Conservation (phyloP, 2,113 vertebrate genomes). For the Erpornis zantholeuca region DNA sequence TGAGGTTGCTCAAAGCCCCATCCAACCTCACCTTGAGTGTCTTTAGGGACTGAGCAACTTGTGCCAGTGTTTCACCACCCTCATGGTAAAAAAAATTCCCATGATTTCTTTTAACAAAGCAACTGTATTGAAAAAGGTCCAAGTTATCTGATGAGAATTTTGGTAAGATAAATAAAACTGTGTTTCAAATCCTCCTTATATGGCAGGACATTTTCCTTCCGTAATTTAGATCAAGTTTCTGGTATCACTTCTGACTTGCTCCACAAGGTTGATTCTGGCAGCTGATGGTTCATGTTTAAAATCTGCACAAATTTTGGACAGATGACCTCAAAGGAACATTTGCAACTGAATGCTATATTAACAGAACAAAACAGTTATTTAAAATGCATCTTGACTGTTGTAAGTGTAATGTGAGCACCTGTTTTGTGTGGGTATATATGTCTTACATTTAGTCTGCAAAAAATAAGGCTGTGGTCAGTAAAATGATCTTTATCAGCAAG, state of each 20-base stretch:
- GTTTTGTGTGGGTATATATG: neutral
- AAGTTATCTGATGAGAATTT: neutral
- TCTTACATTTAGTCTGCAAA: neutral
- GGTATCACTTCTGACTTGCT: neutral
- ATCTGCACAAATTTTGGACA: neutral
- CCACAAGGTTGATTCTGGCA: neutral
- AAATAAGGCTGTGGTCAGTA: neutral
- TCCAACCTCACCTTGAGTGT: neutral
- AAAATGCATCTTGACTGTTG: neutral
- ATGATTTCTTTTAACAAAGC: neutral
- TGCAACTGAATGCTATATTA: neutral
- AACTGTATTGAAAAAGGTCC: neutral
- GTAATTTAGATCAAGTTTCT: neutral
- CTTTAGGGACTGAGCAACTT: neutral
- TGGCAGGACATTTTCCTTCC: neutral
- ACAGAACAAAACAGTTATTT: neutral
- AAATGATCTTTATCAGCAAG: neutral
- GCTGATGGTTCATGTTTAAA: neutral
- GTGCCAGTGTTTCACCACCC: neutral
- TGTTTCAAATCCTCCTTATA: neutral
- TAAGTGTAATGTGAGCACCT: neutral
- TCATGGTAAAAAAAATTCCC: neutral
- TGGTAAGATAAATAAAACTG: neutral
- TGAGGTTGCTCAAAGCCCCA: neutral
- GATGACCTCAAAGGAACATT: neutral